Base-by-base conservation (phyloP, 2,797 vertebrate species). In the Linurgus olivaceus region DNA sequence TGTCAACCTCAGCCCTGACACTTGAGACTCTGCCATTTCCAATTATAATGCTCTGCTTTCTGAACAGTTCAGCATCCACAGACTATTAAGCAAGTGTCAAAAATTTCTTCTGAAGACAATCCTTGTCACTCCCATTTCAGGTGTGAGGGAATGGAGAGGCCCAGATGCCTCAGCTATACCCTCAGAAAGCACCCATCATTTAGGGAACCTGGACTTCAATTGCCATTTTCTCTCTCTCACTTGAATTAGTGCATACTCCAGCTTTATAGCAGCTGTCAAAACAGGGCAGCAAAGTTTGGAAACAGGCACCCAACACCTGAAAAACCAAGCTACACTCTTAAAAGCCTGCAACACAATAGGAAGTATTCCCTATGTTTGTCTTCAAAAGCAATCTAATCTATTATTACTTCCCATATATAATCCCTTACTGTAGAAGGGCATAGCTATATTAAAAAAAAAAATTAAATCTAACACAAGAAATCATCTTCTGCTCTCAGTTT, bases 11-110 rank as follows among this genome's bases (percentile, higher is more conserved):
- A 86, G 47, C 51, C 37, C 59, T 2, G 26, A 83, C 85, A 88
- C 54, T 62, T 61, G 58, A 92, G 85, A 77, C 51, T 14, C 52
- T 67, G 66, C 45, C 62, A 86, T 91, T 96, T 94, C 91, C 76
- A 90, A 55, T 94, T 86, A 77, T 47, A 90, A 94, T 63, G 40
- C 61, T 93, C 82, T 90, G 70, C 70, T 68, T 76, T 86, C 87
- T 73, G 54, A 84, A 81, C 54, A 25, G 59, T 29, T 86, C 86
- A 82, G 61, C 84, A 91, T 38, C 78, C 50, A 72, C 75, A 91
- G 75, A 74, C 84, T 71, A 68, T 40, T 74, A 85, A 76, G 23
- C 51, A 73, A 83, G 38, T 62, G 44, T 59, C 62, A 58, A 58
- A 37, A 14, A 45, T 37, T 80, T 57, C 44, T 68, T 44, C 48